Evolutionary conservation across 1,140 invertebrate species (phyloP).

Genomic region (Hestina assimilis): DNA sequence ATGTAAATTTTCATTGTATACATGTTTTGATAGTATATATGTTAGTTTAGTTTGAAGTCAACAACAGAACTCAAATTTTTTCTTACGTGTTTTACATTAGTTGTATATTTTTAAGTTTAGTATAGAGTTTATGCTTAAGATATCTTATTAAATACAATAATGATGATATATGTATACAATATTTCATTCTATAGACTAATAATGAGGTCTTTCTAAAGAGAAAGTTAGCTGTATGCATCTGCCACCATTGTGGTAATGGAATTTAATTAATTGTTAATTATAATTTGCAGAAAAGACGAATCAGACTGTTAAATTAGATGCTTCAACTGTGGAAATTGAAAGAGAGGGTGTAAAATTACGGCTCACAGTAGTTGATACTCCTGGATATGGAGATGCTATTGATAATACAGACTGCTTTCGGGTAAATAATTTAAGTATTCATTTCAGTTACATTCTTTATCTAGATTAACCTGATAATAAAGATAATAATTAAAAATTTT

Average conservation of each 20-base stretch:
- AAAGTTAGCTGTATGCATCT: no score
- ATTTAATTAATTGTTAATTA: neutral
- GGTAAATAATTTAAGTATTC: conserved; percentile 53
- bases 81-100: no score
- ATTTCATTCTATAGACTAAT: neutral
- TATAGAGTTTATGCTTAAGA: no score
- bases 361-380: conserved; percentile 96
- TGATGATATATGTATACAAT: no score
- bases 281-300: conserved; percentile 87
- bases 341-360: conserved; percentile 94
- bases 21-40: no score
- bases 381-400: conserved; percentile 99
- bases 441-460: neutral
- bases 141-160: no score
- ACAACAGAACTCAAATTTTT: no score
- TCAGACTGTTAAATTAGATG: conserved; percentile 93
- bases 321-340: conserved; percentile 96
- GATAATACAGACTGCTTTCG: conserved; percentile 96
- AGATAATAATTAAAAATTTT: neutral
- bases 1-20: no score
- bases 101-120: no score
- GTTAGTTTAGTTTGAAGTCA: no score
- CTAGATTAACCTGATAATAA: neutral
- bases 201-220: no score
- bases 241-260: no score